phyloP scores from a whole-genome alignment of 1,140 invertebrate genomes.

The Drosophila watanabei region DNA sequence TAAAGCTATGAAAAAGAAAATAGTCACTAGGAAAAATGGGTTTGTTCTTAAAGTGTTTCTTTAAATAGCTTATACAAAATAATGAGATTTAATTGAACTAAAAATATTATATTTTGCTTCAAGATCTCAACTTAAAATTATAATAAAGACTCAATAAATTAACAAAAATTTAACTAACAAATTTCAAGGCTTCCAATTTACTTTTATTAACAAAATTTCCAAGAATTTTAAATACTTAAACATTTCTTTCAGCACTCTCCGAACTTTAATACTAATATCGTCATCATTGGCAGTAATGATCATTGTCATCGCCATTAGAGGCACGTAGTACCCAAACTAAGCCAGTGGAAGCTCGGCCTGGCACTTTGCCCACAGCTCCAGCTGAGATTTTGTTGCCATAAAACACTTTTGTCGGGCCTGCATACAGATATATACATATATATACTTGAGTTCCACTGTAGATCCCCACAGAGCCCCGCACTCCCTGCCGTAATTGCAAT shows the following conservation, averaged over 20 bases:
- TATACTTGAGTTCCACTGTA: neutral
- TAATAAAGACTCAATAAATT: neutral
- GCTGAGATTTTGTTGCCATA: constrained; percentile 74
- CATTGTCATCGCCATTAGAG: constrained; percentile 54
- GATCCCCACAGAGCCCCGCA: neutral
- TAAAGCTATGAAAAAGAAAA: neutral
- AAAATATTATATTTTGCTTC: neutral
- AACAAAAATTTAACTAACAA: neutral
- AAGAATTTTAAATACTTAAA: neutral
- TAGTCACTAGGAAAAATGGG: neutral
- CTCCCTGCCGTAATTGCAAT: constrained; percentile 60
- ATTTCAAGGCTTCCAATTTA: neutral
- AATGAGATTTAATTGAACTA: neutral
- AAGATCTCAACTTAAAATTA: neutral
- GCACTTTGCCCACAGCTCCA: constrained; percentile 71
- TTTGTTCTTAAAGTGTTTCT: neutral
- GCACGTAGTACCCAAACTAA: constrained; percentile 53
- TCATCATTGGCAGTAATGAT: constrained; percentile 28
- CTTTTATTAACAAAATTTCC: neutral
- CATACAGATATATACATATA: constrained; percentile 2
- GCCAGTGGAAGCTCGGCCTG: constrained; percentile 54
- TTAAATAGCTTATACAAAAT: neutral
- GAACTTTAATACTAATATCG: neutral
- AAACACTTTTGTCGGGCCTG: constrained; percentile 61
- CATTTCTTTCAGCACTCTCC: neutral